Base-by-base conservation (phyloP, 2,113 vertebrate genomes). In the Chlorocebus sabaeus region DNA sequence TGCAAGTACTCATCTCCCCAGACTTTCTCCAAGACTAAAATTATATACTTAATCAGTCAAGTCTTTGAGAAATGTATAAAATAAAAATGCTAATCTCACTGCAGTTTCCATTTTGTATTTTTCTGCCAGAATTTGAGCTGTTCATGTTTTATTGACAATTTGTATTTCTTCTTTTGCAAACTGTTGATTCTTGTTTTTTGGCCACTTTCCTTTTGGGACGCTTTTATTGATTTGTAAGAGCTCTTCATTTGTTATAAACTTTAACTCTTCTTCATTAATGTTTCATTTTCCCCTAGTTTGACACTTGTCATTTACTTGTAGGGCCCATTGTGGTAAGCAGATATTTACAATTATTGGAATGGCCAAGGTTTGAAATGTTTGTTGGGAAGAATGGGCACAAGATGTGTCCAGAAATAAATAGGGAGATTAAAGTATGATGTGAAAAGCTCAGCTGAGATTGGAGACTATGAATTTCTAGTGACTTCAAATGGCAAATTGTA, bases 1-100 rank as follows among this genome's bases (percentile, higher is more conserved):
- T 70, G 25, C 1, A 25, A 72, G 3, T 43, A n/a, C 40, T 55
- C 1, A 52, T 8, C 20, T 89, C 61, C 38, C 32, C 16, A 59
- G 0, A 50, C 45, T 61, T 52, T 68, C n/a, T 82, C 20, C 32
- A 55, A 70, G 82, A 92, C 50, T 32, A 23, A 70, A 75, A 70
- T 87, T 79, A 73, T 8, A 40, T 27, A 68, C 18, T 25, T 79
- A 73, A 55, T 61, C 16, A 59, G 2, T 59, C 43, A 95, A 57
- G 70, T n/a, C 64, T 95, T 87, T 67, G 40, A 95, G 35, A 87
- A 57, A 10, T 70, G 27, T 78, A 57, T 90, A 94, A 94, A 91
- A 82, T 78, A 57, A 90, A 84, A 96, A 95, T 84, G 57, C 82
- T 52, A 70, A 82, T 8, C 50, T 68, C 43, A 45, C 4, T 61